Evolutionary conservation across 1,140 invertebrate genomes (phyloP), one percentile per base, ranked within the genome.

Genomic region (Drosophila orosa): DNA sequence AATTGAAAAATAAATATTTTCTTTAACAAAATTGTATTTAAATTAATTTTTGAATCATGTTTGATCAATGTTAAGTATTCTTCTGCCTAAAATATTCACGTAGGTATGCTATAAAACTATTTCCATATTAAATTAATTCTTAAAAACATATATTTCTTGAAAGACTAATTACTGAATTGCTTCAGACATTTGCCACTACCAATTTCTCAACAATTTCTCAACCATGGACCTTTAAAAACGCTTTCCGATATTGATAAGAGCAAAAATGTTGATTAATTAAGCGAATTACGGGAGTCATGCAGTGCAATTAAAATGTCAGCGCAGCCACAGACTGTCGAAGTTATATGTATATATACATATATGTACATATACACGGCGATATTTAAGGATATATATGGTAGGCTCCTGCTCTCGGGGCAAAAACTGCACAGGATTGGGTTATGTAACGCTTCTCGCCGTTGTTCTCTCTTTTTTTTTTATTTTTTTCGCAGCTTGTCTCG

Each of bases 261-360:
- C 27, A 58, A 69, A 74, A 74, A 86, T 77, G 80, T 90, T 89
- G 84, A 89, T 89, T 89, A 89, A 89, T 89, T 89, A 89, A 80
- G 74, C 80, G 69, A 84, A 89, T 89, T 90, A 90, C 77, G 72
- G 71, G 73, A 89, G 82, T 85, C 81, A 85, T 89, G 84, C 76
- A 80, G 74, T 74, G 84, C 84, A 89, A 89, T 89, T 89, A 89
- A 89, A 89, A 89, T 89, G 85, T 89, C 85, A 84, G 80, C 80
- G 56, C 75, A 55, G 79, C 68, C 59, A 76, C 74, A 57, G 74
- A 52, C 39, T 55, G 42, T 58, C 47, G 61, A 56, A 25, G 52
- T 4, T 12, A 13, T 45, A 35, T 19, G 25, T 45, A 22, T 65
- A 29, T 9, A 22, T 12, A 12, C 7, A 10, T 15, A 17, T 29